Conservation (phyloP, 2,888 invertebrate genomes). For the Macrophya alboannulata region DNA sequence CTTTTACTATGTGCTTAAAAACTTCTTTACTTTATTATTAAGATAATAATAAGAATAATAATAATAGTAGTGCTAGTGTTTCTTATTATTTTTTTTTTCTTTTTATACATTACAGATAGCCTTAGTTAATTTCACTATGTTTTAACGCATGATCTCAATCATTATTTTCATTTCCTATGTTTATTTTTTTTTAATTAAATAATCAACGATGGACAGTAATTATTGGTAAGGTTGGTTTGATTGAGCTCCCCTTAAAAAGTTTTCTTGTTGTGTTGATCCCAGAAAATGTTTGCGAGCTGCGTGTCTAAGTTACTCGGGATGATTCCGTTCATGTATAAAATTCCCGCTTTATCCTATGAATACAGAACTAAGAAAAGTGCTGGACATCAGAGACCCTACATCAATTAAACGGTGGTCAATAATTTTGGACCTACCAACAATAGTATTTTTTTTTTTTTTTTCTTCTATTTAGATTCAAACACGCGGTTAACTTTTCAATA, state of each 20-base stretch:
- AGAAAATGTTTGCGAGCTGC: constrained; percentile 70
- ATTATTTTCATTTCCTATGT: constrained; percentile 57
- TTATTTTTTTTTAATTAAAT: constrained; percentile 67
- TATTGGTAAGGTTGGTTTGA: constrained; percentile 66
- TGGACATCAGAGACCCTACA: constrained; percentile 29
- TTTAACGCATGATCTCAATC: constrained; percentile 53
- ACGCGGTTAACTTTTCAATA: neutral
- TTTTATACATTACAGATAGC: constrained; percentile 65
- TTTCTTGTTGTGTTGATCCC: constrained; percentile 70
- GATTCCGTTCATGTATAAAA: constrained; percentile 26
- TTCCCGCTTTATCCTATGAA: constrained; percentile 10
- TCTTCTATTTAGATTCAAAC: neutral
- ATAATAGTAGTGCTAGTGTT: constrained; percentile 70
- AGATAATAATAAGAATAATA: constrained; percentile 70
- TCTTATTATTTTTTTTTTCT: constrained; percentile 59
- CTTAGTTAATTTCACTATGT: constrained; percentile 60
- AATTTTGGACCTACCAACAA: neutral
- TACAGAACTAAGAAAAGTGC: constrained; percentile 47
- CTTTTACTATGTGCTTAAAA: constrained; percentile 57
- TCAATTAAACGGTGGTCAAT: neutral
- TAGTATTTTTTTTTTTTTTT: neutral
- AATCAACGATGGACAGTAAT: constrained; percentile 69
- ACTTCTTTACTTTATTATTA: constrained; percentile 64
- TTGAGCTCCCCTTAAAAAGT: constrained; percentile 65
- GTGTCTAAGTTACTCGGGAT: constrained; percentile 59